These are phyloP conservation scores for Etia nguti DNA, from an alignment of 2,113 vertebrate species.

Conservation along the genomic window DNA sequence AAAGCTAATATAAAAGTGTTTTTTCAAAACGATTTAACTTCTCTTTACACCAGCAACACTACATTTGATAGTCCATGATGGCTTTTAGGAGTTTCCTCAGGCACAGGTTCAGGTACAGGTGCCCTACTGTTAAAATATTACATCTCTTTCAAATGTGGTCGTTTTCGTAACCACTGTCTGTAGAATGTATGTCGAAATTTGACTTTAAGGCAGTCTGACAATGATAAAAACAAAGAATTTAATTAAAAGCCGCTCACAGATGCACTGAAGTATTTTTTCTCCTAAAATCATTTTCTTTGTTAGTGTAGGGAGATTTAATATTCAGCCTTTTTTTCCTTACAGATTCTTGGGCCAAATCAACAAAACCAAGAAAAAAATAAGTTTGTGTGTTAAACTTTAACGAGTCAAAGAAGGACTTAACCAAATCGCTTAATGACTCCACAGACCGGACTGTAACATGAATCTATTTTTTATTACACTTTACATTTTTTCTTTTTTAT, in stretches of 20 bases:
- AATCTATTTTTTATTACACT: conserved; percentile 21
- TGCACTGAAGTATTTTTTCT: not conserved
- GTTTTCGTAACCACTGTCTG: not conserved
- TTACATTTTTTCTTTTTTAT: conserved; percentile 36
- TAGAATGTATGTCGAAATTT: not conserved
- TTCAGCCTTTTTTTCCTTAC: not conserved
- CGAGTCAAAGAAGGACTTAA: not conserved
- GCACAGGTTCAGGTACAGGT: not conserved
- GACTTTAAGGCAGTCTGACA: not conserved
- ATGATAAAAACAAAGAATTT: not conserved
- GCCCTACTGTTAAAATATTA: not conserved
- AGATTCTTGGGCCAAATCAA: not conserved
- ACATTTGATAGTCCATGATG: not conserved
- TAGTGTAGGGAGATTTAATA: not conserved
- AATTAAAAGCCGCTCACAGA: not conserved
- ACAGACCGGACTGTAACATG: not conserved
- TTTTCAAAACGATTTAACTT: not conserved
- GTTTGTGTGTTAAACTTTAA: not conserved
- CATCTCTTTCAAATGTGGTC: not conserved
- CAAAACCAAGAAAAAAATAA: not conserved
- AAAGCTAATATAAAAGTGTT: not conserved
- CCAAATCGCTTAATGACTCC: not conserved
- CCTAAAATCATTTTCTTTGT: not conserved
- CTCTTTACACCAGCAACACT: not conserved
- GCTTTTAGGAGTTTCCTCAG: not conserved